These are phyloP conservation scores for Amphiura filiformis DNA, from an alignment of 35 echinoderm and acorn worm species.

Conservation along the genomic window DNA sequence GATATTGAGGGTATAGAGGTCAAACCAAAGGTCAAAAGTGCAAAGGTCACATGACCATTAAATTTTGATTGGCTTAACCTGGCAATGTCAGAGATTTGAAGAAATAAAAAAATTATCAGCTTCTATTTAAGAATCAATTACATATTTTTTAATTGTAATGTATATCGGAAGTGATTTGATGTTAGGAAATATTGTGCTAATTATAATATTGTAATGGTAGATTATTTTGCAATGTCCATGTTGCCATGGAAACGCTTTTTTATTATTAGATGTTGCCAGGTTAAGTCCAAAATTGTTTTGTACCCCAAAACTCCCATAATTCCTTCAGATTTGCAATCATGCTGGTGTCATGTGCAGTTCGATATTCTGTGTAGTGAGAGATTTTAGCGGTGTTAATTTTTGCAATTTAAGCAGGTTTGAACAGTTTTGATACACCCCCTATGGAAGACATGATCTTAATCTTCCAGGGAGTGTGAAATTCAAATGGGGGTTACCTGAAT, in stretches of 20 bases:
- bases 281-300: background rate
- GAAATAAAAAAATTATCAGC: no score
- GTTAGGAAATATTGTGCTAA: no score
- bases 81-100: background rate
- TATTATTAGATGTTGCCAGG: background rate
- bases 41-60: background rate
- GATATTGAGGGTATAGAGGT: constrained; percentile 76
- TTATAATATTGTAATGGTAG: no score
- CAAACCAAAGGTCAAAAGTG: background rate
- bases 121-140: background rate
- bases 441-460: no score
- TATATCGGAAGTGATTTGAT: background rate
- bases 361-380: background rate
- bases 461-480: no score
- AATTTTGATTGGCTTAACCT: background rate
- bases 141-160: background rate
- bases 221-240: no score
- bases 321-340: background rate
- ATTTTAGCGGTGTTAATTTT: no score
- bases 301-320: background rate
- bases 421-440: no score
- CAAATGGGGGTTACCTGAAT: no score
- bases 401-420: no score
- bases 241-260: no score
- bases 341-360: background rate